A percentile compares a stretch with the other conserved stretches of the same genome.
phyloP scores from a whole-genome alignment of 2,797 vertebrate species.

The Gila robusta region DNA sequence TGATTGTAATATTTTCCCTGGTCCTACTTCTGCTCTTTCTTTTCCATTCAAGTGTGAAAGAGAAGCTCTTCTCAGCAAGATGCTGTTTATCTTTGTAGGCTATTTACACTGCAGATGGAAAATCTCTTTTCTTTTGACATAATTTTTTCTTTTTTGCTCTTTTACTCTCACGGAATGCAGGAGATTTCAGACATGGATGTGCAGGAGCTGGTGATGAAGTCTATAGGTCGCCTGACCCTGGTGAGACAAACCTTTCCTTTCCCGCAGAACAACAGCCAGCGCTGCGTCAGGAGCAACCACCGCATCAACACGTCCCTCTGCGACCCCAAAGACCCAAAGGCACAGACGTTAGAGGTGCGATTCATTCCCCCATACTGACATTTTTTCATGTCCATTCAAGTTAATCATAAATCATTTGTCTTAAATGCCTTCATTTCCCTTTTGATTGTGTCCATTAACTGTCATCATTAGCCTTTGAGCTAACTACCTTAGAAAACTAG shows the following conservation, averaged over 20 bases:
- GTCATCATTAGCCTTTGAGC: slow-evolving; percentile 49
- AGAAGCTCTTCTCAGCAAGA: not conserved
- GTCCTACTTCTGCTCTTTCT: slow-evolving; percentile 2
- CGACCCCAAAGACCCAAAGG: slow-evolving; percentile 93
- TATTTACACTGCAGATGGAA: slow-evolving; percentile 9
- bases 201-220: slow-evolving; percentile 96
- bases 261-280: slow-evolving; percentile 93
- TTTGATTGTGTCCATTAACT: slow-evolving; percentile 28
- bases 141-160: not conserved
- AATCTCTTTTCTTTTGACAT: not conserved
- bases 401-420: slow-evolving; percentile 21
- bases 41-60: slow-evolving; percentile 1
- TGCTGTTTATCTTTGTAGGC: not conserved
- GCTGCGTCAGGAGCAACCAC: slow-evolving; percentile 96
- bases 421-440: slow-evolving; percentile 1
- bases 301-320: slow-evolving; percentile 95
- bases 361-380: slow-evolving; percentile 23
- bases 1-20: not conserved
- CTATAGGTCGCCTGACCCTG: slow-evolving; percentile 94
- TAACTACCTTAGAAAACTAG: slow-evolving; percentile 23
- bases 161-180: slow-evolving; percentile 72
- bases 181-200: slow-evolving; percentile 94
- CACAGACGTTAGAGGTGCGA: slow-evolving; percentile 93
- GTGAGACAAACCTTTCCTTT: slow-evolving; percentile 95
- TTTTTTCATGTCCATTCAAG: slow-evolving; percentile 22